Evolutionary conservation across 2,797 vertebrate species (phyloP).

Genomic region (Gila robusta): DNA sequence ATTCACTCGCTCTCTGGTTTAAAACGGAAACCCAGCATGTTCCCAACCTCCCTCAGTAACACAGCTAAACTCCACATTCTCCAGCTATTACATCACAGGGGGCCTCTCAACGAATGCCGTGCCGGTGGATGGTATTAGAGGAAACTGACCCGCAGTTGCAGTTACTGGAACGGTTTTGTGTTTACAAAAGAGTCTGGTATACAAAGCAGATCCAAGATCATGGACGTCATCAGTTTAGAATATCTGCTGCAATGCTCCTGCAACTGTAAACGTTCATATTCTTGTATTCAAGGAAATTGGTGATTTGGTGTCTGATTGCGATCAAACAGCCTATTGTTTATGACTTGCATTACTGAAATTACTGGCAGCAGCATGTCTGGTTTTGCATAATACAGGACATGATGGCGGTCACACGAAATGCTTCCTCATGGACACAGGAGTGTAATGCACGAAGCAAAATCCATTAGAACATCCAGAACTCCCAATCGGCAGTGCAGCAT

Average conservation of each 20-base stretch:
- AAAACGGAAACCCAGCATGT: slow-evolving; percentile 35
- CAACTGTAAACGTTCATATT: background rate
- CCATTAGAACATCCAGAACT: slow-evolving; percentile 24
- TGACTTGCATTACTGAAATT: slow-evolving; percentile 23
- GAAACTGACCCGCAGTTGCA: slow-evolving; percentile 27
- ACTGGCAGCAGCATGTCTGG: background rate
- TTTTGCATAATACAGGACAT: slow-evolving; percentile 30
- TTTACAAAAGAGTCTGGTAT: background rate
- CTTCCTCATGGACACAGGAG: background rate
- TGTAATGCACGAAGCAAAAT: slow-evolving; percentile 36
- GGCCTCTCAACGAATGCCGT: background rate
- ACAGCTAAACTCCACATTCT: slow-evolving; percentile 45
- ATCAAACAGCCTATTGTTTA: slow-evolving; percentile 21
- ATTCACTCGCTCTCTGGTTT: background rate
- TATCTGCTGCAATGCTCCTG: background rate
- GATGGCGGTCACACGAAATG: background rate
- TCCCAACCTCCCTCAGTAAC: slow-evolving; percentile 26
- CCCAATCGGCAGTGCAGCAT: slow-evolving; percentile 17
- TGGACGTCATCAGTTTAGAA: background rate
- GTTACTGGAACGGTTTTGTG: slow-evolving; percentile 35
- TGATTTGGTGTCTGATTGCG: background rate
- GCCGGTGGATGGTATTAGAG: background rate
- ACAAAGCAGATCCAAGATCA: slow-evolving; percentile 10
- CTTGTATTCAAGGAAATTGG: background rate
- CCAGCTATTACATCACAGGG: slow-evolving; percentile 41